phyloP scores from a whole-genome alignment of 2,797 vertebrate genomes.

The Benthosema pterotum region DNA sequence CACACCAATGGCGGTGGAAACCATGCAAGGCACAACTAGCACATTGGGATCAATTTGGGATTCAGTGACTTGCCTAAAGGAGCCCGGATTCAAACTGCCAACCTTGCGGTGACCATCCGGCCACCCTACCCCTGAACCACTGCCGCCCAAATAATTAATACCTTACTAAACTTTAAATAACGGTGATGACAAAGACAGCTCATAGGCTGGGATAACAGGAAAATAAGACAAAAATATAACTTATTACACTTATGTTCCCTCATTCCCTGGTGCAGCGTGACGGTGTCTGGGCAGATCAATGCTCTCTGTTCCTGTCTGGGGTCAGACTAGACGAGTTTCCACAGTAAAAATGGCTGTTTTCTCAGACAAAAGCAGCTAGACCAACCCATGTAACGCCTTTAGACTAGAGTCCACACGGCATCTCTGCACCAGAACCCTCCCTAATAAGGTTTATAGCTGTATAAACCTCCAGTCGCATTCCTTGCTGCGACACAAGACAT shows the following conservation, averaged over 20 bases:
- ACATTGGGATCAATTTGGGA: no score
- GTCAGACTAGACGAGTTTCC: slow-evolving; percentile 62
- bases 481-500: slow-evolving; percentile 20
- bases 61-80: no score
- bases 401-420: slow-evolving; percentile 47
- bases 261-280: slow-evolving; percentile 52
- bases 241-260: slow-evolving; percentile 25
- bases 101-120: no score
- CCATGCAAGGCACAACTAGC: no score
- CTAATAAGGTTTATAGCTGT: slow-evolving; percentile 46
- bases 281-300: slow-evolving; percentile 51
- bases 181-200: slow-evolving; percentile 43
- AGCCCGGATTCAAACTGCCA: no score
- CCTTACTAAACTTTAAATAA: slow-evolving; percentile 38
- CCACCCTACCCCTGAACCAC: no score
- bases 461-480: slow-evolving; percentile 42
- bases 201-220: slow-evolving; percentile 34
- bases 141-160: slow-evolving; percentile 66
- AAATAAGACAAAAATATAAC: slow-evolving; percentile 42
- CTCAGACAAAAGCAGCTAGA: slow-evolving; percentile 53
- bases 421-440: slow-evolving; percentile 42
- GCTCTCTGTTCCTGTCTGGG: slow-evolving; percentile 65
- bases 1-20: no score
- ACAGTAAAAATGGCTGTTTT: slow-evolving; percentile 47
- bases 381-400: slow-evolving; percentile 13